Conservation (phyloP, 2,888 invertebrate genomes). For the Sialis lutaria region DNA sequence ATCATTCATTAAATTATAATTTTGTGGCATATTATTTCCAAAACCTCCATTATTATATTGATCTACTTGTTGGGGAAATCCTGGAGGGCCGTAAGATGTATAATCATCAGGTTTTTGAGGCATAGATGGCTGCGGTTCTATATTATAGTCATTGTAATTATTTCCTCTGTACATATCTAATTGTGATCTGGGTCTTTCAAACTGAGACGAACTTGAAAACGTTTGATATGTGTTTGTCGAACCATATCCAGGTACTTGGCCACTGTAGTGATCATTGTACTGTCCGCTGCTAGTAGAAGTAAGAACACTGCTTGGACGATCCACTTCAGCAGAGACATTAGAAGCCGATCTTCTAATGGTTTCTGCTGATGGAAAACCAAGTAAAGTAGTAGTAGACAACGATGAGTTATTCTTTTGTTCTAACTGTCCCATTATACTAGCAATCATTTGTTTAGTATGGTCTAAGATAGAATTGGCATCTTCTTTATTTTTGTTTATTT, state of each 20-base stretch:
- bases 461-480: conserved; percentile 27
- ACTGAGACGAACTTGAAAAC: no score
- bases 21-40: background rate
- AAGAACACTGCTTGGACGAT: background rate
- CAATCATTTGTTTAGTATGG: conserved; percentile 42
- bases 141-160: no score
- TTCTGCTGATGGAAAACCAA: background rate
- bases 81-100: no score
- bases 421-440: conserved; percentile 37
- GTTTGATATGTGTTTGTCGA: no score
- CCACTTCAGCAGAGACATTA: background rate
- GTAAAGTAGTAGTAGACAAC: conserved; percentile 4
- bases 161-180: no score
- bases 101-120: no score
- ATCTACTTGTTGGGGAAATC: no score
- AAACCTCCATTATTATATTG: background rate
- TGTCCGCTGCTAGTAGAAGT: no score
- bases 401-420: conserved; percentile 9
- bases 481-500: conserved; percentile 23
- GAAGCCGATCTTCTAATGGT: conserved; percentile 19
- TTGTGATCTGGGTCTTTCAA: no score
- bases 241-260: no score
- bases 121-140: no score
- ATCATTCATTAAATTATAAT: background rate
- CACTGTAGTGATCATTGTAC: no score